phyloP scores from a whole-genome alignment of 1,140 invertebrate species.

The Aphelenchoides avenae region DNA sequence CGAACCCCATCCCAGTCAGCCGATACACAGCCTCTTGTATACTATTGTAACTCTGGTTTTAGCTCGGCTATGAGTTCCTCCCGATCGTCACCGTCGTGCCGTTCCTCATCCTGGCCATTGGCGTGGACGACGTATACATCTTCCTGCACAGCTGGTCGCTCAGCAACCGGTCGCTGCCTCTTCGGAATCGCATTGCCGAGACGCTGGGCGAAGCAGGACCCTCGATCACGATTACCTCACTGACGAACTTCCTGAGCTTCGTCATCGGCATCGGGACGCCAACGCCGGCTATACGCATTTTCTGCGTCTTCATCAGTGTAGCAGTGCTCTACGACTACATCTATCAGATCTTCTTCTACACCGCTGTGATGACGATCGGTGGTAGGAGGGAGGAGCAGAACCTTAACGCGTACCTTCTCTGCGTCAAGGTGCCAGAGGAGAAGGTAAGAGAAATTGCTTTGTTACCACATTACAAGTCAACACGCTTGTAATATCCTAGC shows the following conservation, averaged over 20 bases:
- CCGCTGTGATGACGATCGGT: conserved; percentile 51
- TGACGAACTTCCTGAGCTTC: conserved; percentile 94
- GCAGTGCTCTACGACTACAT: conserved; percentile 56
- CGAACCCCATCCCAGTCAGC: too few species aligned
- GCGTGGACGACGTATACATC: conserved; percentile 59
- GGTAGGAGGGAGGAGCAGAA: conserved; percentile 41
- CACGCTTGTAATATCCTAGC: not conserved
- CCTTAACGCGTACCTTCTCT: conserved; percentile 51
- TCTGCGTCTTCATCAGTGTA: conserved; percentile 55
- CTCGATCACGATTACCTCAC: conserved; percentile 91
- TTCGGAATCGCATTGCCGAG: conserved; percentile 69
- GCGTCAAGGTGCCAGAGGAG: conserved; percentile 32
- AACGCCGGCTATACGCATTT: conserved; percentile 72
- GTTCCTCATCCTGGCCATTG: conserved; percentile 56
- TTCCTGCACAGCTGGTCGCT: conserved; percentile 54
- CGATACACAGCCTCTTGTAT: too few species aligned
- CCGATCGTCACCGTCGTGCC: conserved; percentile 57
- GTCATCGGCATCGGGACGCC: conserved; percentile 89
- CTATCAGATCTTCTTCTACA: conserved; percentile 57
- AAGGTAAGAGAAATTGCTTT: conserved; percentile 26
- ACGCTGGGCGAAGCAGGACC: conserved; percentile 90
- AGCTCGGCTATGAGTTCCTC: conserved; percentile 55
- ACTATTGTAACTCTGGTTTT: conserved; percentile 20
- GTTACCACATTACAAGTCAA: not conserved
- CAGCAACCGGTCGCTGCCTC: conserved; percentile 31